Evolutionary conservation across 2,888 invertebrate species (phyloP).

Genomic region (Neocrepidodera transversa): DNA sequence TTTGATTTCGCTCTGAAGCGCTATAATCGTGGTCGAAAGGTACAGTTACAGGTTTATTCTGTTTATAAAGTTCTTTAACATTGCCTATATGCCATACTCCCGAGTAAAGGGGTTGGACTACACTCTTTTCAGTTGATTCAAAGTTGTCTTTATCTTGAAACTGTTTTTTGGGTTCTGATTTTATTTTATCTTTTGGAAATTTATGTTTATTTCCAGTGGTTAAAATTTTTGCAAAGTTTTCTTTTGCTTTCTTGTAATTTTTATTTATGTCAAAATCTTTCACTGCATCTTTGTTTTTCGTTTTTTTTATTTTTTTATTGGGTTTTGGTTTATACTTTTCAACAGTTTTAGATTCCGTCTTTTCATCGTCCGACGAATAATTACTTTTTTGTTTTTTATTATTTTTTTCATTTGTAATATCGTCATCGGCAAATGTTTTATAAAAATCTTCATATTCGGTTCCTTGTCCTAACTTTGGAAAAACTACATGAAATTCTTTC

Average conservation of each 20-base stretch:
- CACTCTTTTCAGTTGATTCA: constrained; percentile 36
- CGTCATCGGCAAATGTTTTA: constrained; percentile 18
- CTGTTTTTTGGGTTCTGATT: constrained; percentile 23
- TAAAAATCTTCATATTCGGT: constrained; percentile 35
- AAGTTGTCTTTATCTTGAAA: constrained; percentile 33
- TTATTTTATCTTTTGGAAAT: constrained; percentile 31
- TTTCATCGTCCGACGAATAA: constrained; percentile 2
- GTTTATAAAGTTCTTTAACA: constrained; percentile 50
- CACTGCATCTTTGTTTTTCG: constrained; percentile 2
- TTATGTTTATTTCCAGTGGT: constrained; percentile 22
- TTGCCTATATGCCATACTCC: constrained; percentile 48
- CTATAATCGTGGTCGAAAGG: constrained; percentile 55
- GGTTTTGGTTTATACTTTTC: constrained; percentile 18
- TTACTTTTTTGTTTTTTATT: constrained; percentile 11
- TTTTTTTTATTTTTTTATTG: neutral
- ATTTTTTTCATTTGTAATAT: constrained; percentile 6
- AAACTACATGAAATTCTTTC: constrained; percentile 31
- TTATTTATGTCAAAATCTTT: constrained; percentile 23
- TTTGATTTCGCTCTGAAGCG: constrained; percentile 47
- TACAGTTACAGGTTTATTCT: constrained; percentile 51
- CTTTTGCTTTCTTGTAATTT: constrained; percentile 23
- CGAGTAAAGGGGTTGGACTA: constrained; percentile 46
- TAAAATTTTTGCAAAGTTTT: constrained; percentile 23
- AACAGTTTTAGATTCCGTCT: constrained; percentile 10
- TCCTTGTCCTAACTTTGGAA: constrained; percentile 36